Percentiles rank a stretch among this genome's conserved stretches.
Conservation (phyloP, 2,888 invertebrate species). For the Diaprepes abbreviatus region DNA sequence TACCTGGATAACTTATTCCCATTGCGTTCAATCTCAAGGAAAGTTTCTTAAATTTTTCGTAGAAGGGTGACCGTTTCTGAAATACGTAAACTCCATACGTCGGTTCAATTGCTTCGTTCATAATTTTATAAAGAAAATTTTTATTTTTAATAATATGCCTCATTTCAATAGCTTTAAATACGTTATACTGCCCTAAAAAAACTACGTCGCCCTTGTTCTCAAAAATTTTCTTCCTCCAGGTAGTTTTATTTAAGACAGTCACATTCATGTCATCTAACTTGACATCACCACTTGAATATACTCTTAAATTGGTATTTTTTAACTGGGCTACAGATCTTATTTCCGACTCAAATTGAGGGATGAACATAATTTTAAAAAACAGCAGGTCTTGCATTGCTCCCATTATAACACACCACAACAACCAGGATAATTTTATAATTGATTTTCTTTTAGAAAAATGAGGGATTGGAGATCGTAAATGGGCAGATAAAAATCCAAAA, state of each 20-base stretch:
- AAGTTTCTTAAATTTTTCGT: neutral
- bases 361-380: neutral
- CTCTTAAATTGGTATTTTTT: neutral
- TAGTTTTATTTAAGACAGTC: neutral
- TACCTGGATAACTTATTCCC: too few relatives aligned
- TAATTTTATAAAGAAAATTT: neutral
- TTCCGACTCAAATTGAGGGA: neutral
- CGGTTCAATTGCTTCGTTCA: neutral
- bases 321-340: neutral
- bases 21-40: neutral
- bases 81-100: neutral
- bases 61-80: neutral
- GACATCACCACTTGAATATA: neutral
- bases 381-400: neutral
- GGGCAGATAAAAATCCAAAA: neutral
- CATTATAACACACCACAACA: neutral
- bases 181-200: neutral
- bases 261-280: neutral
- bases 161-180: neutral
- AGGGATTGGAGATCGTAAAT: neutral
- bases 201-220: conserved; percentile 6
- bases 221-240: conserved; percentile 1
- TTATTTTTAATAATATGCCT: conserved; percentile 2
- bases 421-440: neutral
- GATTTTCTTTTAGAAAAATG: neutral